These are phyloP conservation scores for Gonioctena quinquepunctata DNA, from an alignment of 1,140 invertebrate species.

Conservation along the genomic window DNA sequence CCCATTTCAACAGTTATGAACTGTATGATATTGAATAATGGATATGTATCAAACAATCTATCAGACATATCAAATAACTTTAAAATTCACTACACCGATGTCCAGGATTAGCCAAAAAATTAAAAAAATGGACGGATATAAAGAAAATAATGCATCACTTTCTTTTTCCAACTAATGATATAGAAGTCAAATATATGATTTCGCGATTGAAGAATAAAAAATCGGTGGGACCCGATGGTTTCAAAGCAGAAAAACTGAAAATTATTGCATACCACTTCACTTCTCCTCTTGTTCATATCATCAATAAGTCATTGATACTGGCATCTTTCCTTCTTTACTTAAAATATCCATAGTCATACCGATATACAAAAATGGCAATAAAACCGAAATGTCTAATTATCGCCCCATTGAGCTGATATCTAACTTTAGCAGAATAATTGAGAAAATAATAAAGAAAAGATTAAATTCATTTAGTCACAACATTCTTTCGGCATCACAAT, in stretches of 20 bases:
- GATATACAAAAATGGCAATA: constrained; percentile 2
- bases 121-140: too few relatives aligned
- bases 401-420: not conserved
- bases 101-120: not conserved
- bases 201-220: not conserved
- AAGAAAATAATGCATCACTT: not conserved
- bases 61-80: not conserved
- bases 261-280: too few relatives aligned
- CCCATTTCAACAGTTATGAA: not conserved
- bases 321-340: not conserved
- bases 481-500: not conserved
- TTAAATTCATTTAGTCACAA: constrained; percentile 2
- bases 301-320: too few relatives aligned
- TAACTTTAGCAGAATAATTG: not conserved
- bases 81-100: not conserved
- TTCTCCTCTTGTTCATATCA: too few relatives aligned
- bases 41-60: not conserved
- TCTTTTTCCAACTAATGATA: not conserved
- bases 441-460: not conserved
- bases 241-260: not conserved
- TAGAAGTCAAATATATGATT: not conserved
- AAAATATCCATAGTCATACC: not conserved
- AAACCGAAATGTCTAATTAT: not conserved
- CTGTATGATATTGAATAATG: not conserved
- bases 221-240: not conserved